Base-by-base conservation (phyloP, 37 sponge, comb jelly and placozoan genomes). In the Axinella damicornis region DNA sequence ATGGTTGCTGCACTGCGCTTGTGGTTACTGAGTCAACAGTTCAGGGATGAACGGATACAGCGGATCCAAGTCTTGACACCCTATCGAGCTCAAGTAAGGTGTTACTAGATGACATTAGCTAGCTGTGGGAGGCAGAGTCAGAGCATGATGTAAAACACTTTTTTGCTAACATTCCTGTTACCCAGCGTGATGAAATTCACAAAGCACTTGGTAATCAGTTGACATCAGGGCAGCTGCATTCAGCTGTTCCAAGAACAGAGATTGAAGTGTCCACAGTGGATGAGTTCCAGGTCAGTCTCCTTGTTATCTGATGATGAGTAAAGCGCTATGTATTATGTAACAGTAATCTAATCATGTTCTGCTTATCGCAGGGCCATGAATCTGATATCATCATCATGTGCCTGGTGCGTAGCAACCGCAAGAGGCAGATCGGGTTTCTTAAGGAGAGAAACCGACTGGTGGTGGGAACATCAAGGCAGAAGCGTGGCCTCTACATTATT, bases 281-380 rank as follows among this genome's bases (percentile, higher is more conserved):
- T 61, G 73, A 72, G 25, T 83, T 73, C 53, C 83, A 83, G 73
- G 83, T 83, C 34, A 31, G 27, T 1, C 25, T 34, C 32, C 34
- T 31, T 24, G 35, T 6, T 35, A 35, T 34, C 37, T 20, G 37
- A 33, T 34, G 4, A 66, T 66, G 31, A 25, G 27, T 25, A 61
- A 19, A 27, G 2, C 31, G 68, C 34, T 5, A 24, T 14, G 9
- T 46, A 46, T 46, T 46, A 9, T 46, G 4, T 31, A 11, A 11
- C 28, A 24, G 12, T 83, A 81, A 77, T 20, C 30, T 83, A 32
- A n/a, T n/a, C n/a, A n/a, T n/a, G n/a, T n/a, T n/a, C n/a, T n/a
- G n/a, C n/a, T n/a, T n/a, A n/a, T n/a, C n/a, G n/a, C 71, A 86
- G 71, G 87, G 87, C 22, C 78, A 57, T 71, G 87, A 86, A 53